These are phyloP conservation scores for Xestobium rufovillosum DNA, from an alignment of 2,888 invertebrate genomes.

Conservation along the genomic window DNA sequence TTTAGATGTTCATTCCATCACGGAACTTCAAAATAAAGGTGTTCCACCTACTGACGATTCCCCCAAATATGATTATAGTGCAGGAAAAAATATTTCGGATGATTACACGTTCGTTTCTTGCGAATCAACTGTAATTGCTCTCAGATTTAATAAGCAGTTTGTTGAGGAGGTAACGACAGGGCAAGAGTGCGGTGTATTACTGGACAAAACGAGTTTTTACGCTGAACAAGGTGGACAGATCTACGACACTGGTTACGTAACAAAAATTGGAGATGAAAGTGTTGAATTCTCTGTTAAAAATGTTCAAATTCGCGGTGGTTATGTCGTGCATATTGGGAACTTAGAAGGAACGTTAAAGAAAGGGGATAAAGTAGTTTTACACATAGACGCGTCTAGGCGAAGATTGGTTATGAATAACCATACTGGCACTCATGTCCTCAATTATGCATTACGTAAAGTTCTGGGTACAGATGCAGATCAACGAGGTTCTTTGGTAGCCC, in stretches of 20 bases:
- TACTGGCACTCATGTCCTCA: slow-evolving; percentile 94
- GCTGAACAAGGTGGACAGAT: slow-evolving; percentile 99
- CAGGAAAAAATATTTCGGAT: slow-evolving; percentile 56
- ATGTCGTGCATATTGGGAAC: slow-evolving; percentile 86
- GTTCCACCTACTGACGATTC: slow-evolving; percentile 83
- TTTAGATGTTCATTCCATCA: slow-evolving; percentile 92
- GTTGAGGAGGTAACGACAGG: slow-evolving; percentile 75
- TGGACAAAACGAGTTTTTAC: slow-evolving; percentile 92
- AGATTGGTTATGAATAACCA: slow-evolving; percentile 97
- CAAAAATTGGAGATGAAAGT: slow-evolving; percentile 73
- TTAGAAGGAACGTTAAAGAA: slow-evolving; percentile 73
- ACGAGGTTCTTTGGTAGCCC: slow-evolving; percentile 93
- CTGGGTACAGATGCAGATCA: slow-evolving; percentile 90
- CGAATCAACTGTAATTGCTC: slow-evolving; percentile 69
- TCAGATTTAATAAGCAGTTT: slow-evolving; percentile 76
- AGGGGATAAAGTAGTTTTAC: slow-evolving; percentile 76
- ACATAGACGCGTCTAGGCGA: slow-evolving; percentile 78
- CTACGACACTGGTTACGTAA: slow-evolving; percentile 89
- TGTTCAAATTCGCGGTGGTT: slow-evolving; percentile 93
- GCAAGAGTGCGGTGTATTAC: slow-evolving; percentile 83
- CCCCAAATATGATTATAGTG: slow-evolving; percentile 82
- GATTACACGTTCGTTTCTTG: slow-evolving; percentile 71
- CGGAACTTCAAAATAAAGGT: slow-evolving; percentile 71
- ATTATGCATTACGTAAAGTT: slow-evolving; percentile 86
- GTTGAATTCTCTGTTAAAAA: slow-evolving; percentile 88